These are phyloP conservation scores for Azorinus chamasolen DNA, from an alignment of 2,888 invertebrate species.

Conservation along the genomic window DNA sequence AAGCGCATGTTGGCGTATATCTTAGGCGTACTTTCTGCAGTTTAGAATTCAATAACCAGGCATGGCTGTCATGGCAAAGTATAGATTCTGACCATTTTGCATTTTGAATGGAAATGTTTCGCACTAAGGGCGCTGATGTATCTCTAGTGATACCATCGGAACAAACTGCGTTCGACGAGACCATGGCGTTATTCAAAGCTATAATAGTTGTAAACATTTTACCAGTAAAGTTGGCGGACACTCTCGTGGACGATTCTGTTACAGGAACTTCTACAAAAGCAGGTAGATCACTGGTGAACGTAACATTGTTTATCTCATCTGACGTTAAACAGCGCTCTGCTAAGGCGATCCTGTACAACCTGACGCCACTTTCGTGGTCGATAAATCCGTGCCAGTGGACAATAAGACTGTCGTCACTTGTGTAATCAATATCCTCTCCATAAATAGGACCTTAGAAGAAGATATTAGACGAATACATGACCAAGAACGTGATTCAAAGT, in stretches of 20 bases:
- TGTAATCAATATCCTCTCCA: constrained; percentile 69
- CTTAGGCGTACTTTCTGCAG: constrained; percentile 9
- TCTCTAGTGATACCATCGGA: constrained; percentile 71
- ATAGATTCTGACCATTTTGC: constrained; percentile 35
- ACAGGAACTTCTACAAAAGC: constrained; percentile 5
- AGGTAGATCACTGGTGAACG: neutral
- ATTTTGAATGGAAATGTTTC: constrained; percentile 46
- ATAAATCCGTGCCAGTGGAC: constrained; percentile 70
- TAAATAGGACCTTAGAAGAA: constrained; percentile 28
- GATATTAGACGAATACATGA: no score
- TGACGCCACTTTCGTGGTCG: constrained; percentile 74
- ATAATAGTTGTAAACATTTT: constrained; percentile 67
- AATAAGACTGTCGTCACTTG: constrained; percentile 40
- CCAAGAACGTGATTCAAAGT: no score
- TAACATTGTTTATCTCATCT: constrained; percentile 13
- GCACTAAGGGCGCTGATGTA: constrained; percentile 39
- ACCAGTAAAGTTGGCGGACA: constrained; percentile 42
- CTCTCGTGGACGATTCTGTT: constrained; percentile 6
- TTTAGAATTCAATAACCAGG: constrained; percentile 10
- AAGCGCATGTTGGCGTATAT: neutral
- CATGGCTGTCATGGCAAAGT: neutral
- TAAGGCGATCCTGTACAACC: constrained; percentile 56
- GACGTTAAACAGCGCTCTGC: constrained; percentile 47
- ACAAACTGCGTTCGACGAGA: constrained; percentile 69
- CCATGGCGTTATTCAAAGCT: constrained; percentile 75